Percentiles rank a stretch among this genome's conserved stretches.
Conservation (phyloP, 1,140 invertebrate genomes). For the Pinna nobilis region DNA sequence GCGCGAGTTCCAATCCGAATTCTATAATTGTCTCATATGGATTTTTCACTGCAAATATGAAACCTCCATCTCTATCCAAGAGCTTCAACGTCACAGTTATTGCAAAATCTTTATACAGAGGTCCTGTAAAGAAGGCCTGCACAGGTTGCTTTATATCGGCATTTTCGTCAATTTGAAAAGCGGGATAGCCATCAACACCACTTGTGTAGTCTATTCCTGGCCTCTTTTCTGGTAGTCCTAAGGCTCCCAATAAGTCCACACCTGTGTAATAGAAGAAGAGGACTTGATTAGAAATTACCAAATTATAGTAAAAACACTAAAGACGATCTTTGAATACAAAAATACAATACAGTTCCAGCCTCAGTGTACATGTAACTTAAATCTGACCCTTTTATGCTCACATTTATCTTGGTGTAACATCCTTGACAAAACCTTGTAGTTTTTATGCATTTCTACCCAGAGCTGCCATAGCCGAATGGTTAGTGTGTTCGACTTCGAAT, state of each 20-base stretch:
- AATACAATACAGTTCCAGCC: too few species aligned
- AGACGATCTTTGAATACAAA: too few species aligned
- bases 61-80: constrained; percentile 32
- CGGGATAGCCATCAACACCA: constrained; percentile 49
- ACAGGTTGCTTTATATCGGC: constrained; percentile 43
- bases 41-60: constrained; percentile 58
- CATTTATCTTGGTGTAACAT: too few species aligned
- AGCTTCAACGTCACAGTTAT: constrained; percentile 43
- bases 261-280: too few species aligned
- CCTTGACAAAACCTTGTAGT: too few species aligned
- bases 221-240: constrained; percentile 42
- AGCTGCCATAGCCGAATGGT: too few species aligned
- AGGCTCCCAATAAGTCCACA: constrained; percentile 50
- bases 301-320: too few species aligned
- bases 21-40: constrained; percentile 51
- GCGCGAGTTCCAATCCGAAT: constrained; percentile 49
- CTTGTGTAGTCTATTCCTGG: constrained; percentile 39
- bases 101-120: constrained; percentile 51
- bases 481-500: too few species aligned
- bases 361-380: too few species aligned
- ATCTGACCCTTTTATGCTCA: too few species aligned
- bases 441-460: too few species aligned
- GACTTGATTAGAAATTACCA: too few species aligned
- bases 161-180: constrained; percentile 42
- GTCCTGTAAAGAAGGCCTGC: constrained; percentile 38